These are phyloP conservation scores for Martes martes DNA, from an alignment of 2,113 vertebrate species.

Conservation along the genomic window DNA sequence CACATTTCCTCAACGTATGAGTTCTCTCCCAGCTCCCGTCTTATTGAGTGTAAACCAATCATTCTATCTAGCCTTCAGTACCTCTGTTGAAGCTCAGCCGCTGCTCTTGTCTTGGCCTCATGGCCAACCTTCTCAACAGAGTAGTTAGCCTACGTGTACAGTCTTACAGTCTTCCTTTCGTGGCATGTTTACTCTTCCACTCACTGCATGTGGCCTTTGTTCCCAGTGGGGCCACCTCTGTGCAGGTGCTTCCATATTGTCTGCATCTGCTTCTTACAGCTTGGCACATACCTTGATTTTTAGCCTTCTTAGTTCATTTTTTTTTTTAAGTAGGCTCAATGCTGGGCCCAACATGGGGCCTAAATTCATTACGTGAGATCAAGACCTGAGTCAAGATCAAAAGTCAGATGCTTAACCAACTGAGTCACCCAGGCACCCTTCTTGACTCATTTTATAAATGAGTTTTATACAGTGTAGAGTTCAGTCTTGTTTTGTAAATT, in stretches of 20 bases:
- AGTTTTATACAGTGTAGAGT: background rate
- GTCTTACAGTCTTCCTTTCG: background rate
- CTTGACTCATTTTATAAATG: background rate
- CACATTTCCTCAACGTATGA: background rate
- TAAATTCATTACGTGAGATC: background rate
- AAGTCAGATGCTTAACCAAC: background rate
- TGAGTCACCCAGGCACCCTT: background rate
- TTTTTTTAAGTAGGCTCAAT: background rate
- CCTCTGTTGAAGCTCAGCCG: too few species aligned
- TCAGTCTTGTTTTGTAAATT: background rate
- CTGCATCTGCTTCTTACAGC: background rate
- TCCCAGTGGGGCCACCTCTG: background rate
- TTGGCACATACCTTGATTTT: background rate
- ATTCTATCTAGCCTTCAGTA: background rate
- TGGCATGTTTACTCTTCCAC: fast-evolving
- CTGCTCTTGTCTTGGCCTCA: background rate
- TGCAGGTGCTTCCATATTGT: background rate
- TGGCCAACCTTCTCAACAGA: background rate
- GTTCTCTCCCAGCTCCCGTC: background rate
- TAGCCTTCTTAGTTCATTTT: background rate
- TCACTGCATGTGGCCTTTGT: background rate
- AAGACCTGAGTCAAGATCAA: background rate
- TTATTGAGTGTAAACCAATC: background rate
- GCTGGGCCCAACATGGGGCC: background rate
- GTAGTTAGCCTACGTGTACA: background rate